Evolutionary conservation across 2,888 invertebrate genomes (phyloP), one percentile per base, ranked within the genome.

Genomic region (Syritta pipiens): DNA sequence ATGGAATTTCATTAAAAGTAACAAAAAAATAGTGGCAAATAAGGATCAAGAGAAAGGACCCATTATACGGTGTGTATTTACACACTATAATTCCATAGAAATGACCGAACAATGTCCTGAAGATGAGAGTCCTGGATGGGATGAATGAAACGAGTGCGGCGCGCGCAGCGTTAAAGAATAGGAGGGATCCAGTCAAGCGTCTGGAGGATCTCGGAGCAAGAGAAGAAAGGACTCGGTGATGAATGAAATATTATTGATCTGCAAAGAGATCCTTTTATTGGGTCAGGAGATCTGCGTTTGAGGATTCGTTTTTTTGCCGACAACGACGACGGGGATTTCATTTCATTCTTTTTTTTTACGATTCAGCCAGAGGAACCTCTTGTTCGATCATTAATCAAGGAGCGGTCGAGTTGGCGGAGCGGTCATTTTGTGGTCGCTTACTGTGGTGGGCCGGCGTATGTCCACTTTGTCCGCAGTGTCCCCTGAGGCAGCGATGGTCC

Each of bases 81-180:
- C 79, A 74, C 79, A 74, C 67, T 17, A 74, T 74, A 79, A 79
- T 79, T 79, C 79, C 46, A 67, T 74, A 67, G 79, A 79, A 79
- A 22, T 62, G 12, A 57, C 57, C 30, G 57, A 74, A 79, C 74
- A 74, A 74, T 62, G 42, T 3, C 12, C 22, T 42, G 44, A 53
- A 10, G 28, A 28, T n/a, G n/a, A n/a, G n/a, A n/a, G n/a, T n/a
- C n/a, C n/a, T n/a, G n/a, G 28, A 28, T 6, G 6, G 46, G 20
- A 44, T 72, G 72, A 72, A 74, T 79, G 79, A 57, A 72, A 51
- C 14, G 20, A 42, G 28, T 74, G 55, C 79, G 79, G 79, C 79
- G 79, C 74, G 22, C 67, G 74, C 46, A 79, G 49, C 24, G 35
- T 63, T 10, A 59, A 55, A 51, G 37, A 28, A 7, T 12, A 57